These are phyloP conservation scores for Cryptops parisi DNA, from an alignment of 2,888 invertebrate genomes.

Conservation along the genomic window DNA sequence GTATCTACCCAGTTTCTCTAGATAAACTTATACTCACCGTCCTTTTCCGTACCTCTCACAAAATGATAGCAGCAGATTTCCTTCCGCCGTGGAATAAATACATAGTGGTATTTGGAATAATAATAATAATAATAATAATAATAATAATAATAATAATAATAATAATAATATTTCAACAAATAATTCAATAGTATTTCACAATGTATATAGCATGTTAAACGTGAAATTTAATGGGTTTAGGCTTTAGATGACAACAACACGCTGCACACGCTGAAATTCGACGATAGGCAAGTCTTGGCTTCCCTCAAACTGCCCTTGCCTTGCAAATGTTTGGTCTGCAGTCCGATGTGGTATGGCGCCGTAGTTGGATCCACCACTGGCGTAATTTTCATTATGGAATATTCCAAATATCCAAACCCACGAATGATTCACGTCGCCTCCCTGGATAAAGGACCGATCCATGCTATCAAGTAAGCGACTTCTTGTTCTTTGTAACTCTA, in stretches of 20 bases:
- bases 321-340: not conserved
- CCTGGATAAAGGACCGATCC: not conserved
- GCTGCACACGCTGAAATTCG: not conserved
- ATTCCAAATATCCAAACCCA: slow-evolving; percentile 1
- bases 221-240: no score
- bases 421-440: not conserved
- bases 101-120: not conserved
- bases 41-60: not conserved
- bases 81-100: not conserved
- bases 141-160: no score
- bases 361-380: not conserved
- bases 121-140: no score
- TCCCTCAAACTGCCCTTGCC: not conserved
- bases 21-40: not conserved
- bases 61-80: not conserved
- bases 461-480: not conserved
- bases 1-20: not conserved
- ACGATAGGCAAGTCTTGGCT: not conserved
- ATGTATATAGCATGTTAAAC: no score
- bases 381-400: not conserved
- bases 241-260: not conserved
- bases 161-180: no score
- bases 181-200: no score
- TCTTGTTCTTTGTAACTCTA: no score
- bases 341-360: slow-evolving; percentile 5